A percentile compares a stretch with the other conserved stretches of the same genome.
These are phyloP conservation scores for Noctilio leporinus DNA, from an alignment of 2,113 vertebrate genomes.

Conservation along the genomic window DNA sequence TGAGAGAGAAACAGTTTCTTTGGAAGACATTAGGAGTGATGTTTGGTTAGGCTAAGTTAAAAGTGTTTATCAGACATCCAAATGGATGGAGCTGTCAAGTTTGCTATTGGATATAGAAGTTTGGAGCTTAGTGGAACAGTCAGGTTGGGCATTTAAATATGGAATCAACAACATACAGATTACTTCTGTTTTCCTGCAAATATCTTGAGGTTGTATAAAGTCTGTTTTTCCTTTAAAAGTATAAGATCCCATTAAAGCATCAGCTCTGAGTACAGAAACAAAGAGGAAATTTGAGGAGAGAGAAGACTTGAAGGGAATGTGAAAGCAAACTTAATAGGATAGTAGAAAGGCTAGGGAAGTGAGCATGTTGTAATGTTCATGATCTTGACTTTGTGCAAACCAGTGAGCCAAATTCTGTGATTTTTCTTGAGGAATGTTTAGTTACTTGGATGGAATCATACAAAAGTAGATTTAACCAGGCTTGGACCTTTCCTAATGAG, in stretches of 20 bases:
- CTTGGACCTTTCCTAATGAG: neutral
- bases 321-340: neutral
- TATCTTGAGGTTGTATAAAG: neutral
- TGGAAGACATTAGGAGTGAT: neutral
- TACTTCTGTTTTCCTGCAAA: neutral
- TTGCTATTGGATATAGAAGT: neutral
- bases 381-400: neutral
- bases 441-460: neutral
- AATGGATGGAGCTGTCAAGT: neutral
- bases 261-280: neutral
- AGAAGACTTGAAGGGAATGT: neutral
- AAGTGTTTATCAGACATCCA: neutral
- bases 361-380: neutral
- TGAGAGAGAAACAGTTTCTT: neutral
- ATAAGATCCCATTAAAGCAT: neutral
- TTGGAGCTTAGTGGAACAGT: neutral
- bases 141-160: neutral
- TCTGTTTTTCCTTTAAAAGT: neutral
- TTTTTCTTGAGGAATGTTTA: neutral
- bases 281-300: neutral
- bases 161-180: neutral
- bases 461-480: neutral
- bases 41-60: neutral
- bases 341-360: neutral
- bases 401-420: neutral